A percentile compares a stretch with the other conserved stretches of the same genome.
Conservation (phyloP, 2,113 vertebrate genomes). For the Tursiops truncatus region DNA sequence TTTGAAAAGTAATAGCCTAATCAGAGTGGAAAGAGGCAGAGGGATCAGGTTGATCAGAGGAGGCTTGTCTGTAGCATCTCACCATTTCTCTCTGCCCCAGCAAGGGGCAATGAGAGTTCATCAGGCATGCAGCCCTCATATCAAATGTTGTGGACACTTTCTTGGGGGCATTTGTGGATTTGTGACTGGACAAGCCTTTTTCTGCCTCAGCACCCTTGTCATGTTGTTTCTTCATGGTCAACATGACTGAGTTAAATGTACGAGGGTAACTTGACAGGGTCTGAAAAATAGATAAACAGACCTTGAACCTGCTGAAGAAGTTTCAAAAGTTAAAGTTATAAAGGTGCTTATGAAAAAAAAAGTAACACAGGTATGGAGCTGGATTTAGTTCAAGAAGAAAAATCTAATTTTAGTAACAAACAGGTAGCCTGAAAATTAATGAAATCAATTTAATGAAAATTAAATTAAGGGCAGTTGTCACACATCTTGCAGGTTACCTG, state of each 20-base stretch:
- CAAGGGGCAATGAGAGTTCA: not conserved
- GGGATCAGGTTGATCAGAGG: not conserved
- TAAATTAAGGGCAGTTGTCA: constrained; percentile 56
- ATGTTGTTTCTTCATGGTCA: not conserved
- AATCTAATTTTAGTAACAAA: constrained; percentile 72
- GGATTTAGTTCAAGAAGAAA: constrained; percentile 73
- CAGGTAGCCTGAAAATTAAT: constrained; percentile 44
- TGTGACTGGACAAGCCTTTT: not conserved
- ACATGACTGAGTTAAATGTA: not conserved
- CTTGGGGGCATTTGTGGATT: not conserved
- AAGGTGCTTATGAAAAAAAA: constrained; percentile 56
- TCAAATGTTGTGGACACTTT: not conserved
- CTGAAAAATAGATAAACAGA: constrained; percentile 27
- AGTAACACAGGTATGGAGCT: constrained; percentile 42
- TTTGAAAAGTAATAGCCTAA: not conserved
- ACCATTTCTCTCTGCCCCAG: not conserved
- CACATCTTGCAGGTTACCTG: not conserved
- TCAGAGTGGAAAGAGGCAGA: not conserved
- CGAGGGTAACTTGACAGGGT: not conserved
- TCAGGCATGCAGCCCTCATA: too few species aligned
- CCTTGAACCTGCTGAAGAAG: constrained; percentile 30
- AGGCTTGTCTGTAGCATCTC: not conserved
- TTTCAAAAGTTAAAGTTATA: constrained; percentile 65
- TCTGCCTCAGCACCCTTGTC: not conserved
- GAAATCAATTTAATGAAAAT: constrained; percentile 55